Evolutionary conservation across 2,888 invertebrate genomes (phyloP).

Genomic region (Branchinecta sandiegonensis): DNA sequence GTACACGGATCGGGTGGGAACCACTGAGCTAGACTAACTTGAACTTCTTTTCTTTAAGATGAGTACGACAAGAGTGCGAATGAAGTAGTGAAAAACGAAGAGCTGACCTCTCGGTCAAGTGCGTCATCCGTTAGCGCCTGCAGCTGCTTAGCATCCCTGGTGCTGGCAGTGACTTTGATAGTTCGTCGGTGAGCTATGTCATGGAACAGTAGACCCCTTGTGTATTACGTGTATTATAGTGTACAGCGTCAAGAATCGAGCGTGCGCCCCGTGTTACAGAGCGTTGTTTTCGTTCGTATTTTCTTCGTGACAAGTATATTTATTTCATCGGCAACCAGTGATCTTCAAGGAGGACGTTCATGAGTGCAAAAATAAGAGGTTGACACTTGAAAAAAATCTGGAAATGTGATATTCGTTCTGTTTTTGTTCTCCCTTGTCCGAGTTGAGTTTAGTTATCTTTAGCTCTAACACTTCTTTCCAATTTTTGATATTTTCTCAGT

Average conservation of each 20-base stretch:
- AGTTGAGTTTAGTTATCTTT: too few relatives aligned
- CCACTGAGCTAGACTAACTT: not conserved
- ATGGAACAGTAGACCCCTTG: constrained; percentile 4
- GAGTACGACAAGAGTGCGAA: constrained; percentile 76
- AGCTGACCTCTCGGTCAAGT: constrained; percentile 46
- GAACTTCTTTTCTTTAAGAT: constrained; percentile 42
- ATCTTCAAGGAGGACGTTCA: not conserved
- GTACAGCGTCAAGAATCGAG: not conserved
- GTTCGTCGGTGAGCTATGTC: not conserved
- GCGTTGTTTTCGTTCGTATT: constrained; percentile 10
- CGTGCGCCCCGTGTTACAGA: not conserved
- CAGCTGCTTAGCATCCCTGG: not conserved
- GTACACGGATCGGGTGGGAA: too few relatives aligned
- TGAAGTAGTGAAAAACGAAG: constrained; percentile 84
- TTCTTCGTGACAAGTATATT: not conserved
- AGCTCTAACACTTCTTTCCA: too few relatives aligned
- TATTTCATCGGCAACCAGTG: constrained; percentile 14
- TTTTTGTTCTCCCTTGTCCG: too few relatives aligned
- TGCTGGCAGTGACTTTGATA: not conserved
- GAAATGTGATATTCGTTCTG: too few relatives aligned
- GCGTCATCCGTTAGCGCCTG: constrained; percentile 4
- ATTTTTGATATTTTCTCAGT: too few relatives aligned
- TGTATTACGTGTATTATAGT: constrained; percentile 16
- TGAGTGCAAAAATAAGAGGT: too few relatives aligned
- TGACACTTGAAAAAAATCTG: too few relatives aligned